Percentiles rank a stretch among this genome's conserved stretches.
Evolutionary conservation across 2,113 vertebrate species (phyloP).

Genomic region (Hymenochirus boettgeri): DNA sequence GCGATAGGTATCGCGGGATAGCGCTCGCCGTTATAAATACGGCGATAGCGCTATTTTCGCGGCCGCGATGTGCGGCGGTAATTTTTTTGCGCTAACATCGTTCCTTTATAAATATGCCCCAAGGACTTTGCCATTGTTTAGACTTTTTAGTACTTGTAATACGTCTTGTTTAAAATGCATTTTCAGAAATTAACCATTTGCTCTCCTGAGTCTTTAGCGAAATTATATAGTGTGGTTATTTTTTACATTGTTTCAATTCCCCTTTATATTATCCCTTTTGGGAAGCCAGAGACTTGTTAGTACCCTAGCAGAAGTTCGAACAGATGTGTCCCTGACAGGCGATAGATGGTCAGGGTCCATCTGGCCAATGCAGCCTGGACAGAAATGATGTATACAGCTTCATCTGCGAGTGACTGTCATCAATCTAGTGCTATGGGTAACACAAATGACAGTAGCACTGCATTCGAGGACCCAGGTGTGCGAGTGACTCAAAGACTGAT

Average conservation of each 20-base stretch:
- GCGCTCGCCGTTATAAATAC: no score
- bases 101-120: no score
- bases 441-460: slow-evolving; percentile 87
- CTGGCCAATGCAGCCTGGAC: slow-evolving; percentile 98
- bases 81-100: no score
- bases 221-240: slow-evolving; percentile 37
- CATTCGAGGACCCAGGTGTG: slow-evolving; percentile 94
- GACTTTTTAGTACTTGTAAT: not conserved
- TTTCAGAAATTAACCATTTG: not conserved
- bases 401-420: slow-evolving; percentile 99
- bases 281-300: slow-evolving; percentile 98
- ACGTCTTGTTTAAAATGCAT: not conserved
- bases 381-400: slow-evolving; percentile 99
- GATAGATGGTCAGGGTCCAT: slow-evolving; percentile 99
- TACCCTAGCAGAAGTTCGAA: slow-evolving; percentile 95
- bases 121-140: no score
- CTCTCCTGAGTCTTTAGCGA: not conserved
- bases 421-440: slow-evolving; percentile 89
- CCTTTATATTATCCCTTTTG: slow-evolving; percentile 87
- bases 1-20: no score
- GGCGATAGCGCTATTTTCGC: no score
- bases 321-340: slow-evolving; percentile 99
- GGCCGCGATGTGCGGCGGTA: no score
- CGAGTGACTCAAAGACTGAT: slow-evolving; percentile 70
- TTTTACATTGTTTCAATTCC: slow-evolving; percentile 67